These are phyloP conservation scores for Ischnus inquisitorius DNA, from an alignment of 2,888 invertebrate genomes.

Conservation along the genomic window DNA sequence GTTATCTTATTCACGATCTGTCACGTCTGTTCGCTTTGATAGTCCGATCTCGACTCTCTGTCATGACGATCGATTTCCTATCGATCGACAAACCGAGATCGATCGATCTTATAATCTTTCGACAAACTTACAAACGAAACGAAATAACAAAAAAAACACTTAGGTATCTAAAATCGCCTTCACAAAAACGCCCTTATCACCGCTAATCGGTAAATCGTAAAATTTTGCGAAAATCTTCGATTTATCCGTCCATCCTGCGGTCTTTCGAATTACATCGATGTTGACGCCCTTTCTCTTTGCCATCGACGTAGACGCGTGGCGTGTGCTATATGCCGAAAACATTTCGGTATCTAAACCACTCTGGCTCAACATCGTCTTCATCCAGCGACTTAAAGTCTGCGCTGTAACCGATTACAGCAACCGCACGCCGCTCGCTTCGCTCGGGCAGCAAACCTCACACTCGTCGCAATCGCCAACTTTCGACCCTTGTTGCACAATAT, in stretches of 20 bases:
- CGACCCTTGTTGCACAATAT: no score
- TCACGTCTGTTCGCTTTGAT: no score
- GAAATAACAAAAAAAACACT: no score
- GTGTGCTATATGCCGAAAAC: constrained; percentile 61
- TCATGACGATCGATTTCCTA: no score
- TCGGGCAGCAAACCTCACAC: no score
- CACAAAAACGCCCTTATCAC: not conserved
- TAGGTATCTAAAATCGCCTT: not conserved
- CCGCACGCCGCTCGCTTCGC: no score
- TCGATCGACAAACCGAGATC: no score
- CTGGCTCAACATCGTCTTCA: constrained; percentile 33
- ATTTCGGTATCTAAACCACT: constrained; percentile 53
- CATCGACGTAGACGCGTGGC: constrained; percentile 58
- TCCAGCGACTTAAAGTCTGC: constrained; percentile 60
- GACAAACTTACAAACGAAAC: no score
- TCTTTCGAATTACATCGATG: constrained; percentile 34
- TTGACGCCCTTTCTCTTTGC: constrained; percentile 25
- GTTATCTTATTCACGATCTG: no score
- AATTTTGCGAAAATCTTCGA: constrained; percentile 51
- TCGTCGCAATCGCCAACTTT: no score
- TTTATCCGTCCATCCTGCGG: constrained; percentile 41
- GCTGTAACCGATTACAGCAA: not conserved
- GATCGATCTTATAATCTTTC: no score
- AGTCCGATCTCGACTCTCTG: no score
- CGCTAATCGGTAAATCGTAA: constrained; percentile 32